A percentile compares a stretch with the other conserved stretches of the same genome.
phyloP scores from a whole-genome alignment of 2,113 vertebrate genomes.

The Kryptolebias marmoratus region DNA sequence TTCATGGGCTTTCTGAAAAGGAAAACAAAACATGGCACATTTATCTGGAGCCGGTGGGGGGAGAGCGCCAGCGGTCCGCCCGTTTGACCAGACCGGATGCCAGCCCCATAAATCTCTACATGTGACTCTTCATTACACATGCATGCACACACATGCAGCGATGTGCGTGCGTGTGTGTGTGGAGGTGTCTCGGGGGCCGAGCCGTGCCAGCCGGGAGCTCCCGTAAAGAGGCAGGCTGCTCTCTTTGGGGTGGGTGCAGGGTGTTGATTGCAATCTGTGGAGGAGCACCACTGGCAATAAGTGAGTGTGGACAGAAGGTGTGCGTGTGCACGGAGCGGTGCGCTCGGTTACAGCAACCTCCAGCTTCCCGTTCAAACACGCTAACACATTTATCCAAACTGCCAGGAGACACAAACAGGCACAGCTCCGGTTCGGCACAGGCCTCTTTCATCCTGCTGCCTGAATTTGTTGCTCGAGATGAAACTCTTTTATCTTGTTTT shows the following conservation, averaged over 20 bases:
- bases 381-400: conserved; percentile 12
- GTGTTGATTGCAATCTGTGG: conserved; percentile 48
- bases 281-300: conserved; percentile 57
- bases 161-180: conserved; percentile 28
- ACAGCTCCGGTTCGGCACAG: neutral
- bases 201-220: conserved; percentile 58
- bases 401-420: conserved; percentile 3
- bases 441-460: conserved; percentile 4
- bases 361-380: conserved; percentile 9
- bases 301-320: conserved; percentile 58
- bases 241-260: conserved; percentile 42
- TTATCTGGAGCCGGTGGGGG: conserved; percentile 33
- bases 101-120: conserved; percentile 63
- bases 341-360: conserved; percentile 19
- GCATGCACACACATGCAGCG: neutral
- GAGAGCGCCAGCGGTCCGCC: conserved; percentile 55
- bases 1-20: conserved; percentile 57
- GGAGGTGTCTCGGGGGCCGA: conserved; percentile 26
- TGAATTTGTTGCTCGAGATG: neutral
- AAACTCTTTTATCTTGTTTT: conserved; percentile 30
- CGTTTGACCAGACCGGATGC: conserved; percentile 44
- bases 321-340: neutral
- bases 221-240: conserved; percentile 55
- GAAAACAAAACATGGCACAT: conserved; percentile 66
- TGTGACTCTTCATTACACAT: conserved; percentile 35